Evolutionary conservation across 2,888 invertebrate species (phyloP).

Genomic region (Hydropsyche betteni): DNA sequence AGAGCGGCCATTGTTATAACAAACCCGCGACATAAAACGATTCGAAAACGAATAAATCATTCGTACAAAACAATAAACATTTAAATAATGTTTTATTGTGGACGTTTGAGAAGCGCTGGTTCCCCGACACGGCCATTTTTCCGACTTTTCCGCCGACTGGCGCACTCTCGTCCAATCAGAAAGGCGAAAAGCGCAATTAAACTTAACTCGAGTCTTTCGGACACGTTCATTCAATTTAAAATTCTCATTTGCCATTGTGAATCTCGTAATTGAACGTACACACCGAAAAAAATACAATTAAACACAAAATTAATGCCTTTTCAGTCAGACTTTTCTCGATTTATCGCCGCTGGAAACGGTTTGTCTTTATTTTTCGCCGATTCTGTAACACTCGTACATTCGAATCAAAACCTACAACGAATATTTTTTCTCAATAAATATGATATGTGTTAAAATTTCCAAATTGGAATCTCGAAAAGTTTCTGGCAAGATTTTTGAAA

Average conservation of each 20-base stretch:
- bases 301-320: background rate
- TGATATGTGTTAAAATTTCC: too few species aligned
- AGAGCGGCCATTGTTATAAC: too few species aligned
- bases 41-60: too few species aligned
- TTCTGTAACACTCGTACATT: too few species aligned
- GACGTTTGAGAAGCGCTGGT: slow-evolving; percentile 3
- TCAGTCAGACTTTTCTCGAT: background rate
- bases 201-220: slow-evolving; percentile 29
- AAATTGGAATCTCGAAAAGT: too few species aligned
- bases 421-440: too few species aligned
- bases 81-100: background rate
- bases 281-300: background rate
- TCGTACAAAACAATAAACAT: too few species aligned
- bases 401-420: too few species aligned
- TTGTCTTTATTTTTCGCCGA: background rate
- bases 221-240: slow-evolving; percentile 31
- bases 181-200: slow-evolving; percentile 40
- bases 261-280: slow-evolving; percentile 20
- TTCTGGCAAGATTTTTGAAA: too few species aligned
- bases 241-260: slow-evolving; percentile 14
- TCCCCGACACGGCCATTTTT: slow-evolving; percentile 47
- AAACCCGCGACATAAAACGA: too few species aligned
- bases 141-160: slow-evolving; percentile 37
- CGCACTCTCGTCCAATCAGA: slow-evolving; percentile 45
- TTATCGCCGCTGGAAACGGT: background rate